These are phyloP conservation scores for Acyrthosiphon pisum DNA, from an alignment of 1,140 invertebrate species.

Conservation along the genomic window DNA sequence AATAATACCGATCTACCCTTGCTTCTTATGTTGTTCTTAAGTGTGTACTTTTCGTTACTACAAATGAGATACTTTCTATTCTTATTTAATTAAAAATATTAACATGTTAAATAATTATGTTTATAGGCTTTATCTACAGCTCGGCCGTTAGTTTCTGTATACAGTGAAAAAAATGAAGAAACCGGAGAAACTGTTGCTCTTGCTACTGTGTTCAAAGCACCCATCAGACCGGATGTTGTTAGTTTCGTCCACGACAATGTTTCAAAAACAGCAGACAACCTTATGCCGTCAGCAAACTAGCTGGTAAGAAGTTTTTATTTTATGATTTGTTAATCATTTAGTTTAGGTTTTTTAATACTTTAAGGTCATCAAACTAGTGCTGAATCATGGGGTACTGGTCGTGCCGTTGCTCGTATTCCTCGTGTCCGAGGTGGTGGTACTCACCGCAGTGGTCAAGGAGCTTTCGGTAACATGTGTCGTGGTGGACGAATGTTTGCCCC, in stretches of 20 bases:
- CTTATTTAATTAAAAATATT: background rate
- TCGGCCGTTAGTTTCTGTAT: conserved; percentile 90
- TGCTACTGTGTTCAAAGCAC: conserved; percentile 95
- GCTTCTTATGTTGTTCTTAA: background rate
- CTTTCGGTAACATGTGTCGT: conserved; percentile 99
- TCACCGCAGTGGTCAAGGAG: conserved; percentile 98
- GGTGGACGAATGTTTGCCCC: conserved; percentile 99
- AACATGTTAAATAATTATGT: background rate
- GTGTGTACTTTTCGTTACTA: background rate
- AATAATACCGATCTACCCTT: background rate
- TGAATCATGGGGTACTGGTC: conserved; percentile 99
- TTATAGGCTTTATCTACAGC: conserved; percentile 61
- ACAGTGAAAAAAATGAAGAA: conserved; percentile 91
- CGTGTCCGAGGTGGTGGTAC: conserved; percentile 99
- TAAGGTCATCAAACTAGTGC: conserved; percentile 99
- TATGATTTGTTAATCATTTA: background rate
- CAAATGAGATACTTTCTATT: background rate
- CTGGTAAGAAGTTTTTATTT: conserved; percentile 73
- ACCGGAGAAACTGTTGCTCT: conserved; percentile 79
- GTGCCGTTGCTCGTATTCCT: conserved; percentile 99
- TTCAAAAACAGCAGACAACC: conserved; percentile 95
- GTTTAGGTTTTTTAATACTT: conserved; percentile 59
- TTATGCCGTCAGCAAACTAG: conserved; percentile 96
- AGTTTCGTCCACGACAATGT: conserved; percentile 96
- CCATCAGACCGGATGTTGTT: conserved; percentile 97